These are phyloP conservation scores for Protobothrops flavoviridis DNA, from an alignment of 2,113 vertebrate genomes.

Conservation along the genomic window DNA sequence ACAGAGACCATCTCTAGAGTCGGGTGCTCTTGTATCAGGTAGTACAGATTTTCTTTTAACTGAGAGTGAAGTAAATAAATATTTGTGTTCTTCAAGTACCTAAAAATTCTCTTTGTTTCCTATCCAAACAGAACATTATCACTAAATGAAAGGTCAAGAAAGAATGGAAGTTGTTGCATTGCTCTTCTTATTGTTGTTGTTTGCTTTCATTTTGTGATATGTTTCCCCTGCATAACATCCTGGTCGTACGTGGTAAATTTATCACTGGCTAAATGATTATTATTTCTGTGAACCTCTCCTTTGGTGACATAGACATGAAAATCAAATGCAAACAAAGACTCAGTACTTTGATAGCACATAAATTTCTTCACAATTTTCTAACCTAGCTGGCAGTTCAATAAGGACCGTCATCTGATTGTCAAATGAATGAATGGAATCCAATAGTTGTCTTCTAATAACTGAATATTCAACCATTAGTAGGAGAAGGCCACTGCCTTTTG, in stretches of 20 bases:
- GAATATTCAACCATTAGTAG: background rate
- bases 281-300: no score
- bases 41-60: conserved; percentile 21
- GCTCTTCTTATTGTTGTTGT: background rate
- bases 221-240: background rate
- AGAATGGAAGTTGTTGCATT: background rate
- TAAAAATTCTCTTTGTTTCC: background rate
- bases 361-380: background rate
- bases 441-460: background rate
- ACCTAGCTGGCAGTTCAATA: background rate
- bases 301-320: background rate
- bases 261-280: background rate
- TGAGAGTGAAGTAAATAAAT: background rate
- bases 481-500: background rate
- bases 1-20: conserved; percentile 97
- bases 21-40: conserved; percentile 98
- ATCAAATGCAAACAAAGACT: background rate
- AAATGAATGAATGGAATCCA: background rate
- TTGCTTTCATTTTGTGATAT: background rate
- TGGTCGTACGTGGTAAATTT: background rate
- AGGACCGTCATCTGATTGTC: background rate
- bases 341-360: background rate
- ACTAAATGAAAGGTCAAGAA: background rate
- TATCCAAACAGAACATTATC: background rate
- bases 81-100: background rate